A percentile compares a stretch with the other conserved stretches of the same genome.
Conservation (phyloP, 2,888 invertebrate genomes). For the Hesperia comma region DNA sequence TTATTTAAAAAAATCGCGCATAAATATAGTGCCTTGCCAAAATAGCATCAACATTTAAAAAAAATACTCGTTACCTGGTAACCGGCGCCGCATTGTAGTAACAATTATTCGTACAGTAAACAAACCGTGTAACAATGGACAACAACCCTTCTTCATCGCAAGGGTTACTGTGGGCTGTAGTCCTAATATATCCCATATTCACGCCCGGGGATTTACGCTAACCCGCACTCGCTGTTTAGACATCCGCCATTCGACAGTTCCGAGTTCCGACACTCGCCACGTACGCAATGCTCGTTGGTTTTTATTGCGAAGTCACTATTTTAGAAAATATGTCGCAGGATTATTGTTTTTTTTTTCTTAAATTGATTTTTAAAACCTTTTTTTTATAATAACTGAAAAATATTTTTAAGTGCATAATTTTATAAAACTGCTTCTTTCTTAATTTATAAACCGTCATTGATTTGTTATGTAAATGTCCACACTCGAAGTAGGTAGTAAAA, state of each 20-base stretch:
- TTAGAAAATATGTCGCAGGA: background rate
- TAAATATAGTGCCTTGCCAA: too few species aligned
- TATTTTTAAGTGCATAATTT: background rate
- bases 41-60: too few species aligned
- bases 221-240: slow-evolving; percentile 52
- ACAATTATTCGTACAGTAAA: slow-evolving; percentile 11
- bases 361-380: background rate
- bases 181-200: slow-evolving; percentile 61
- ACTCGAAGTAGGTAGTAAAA: too few species aligned
- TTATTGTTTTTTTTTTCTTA: background rate
- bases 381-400: background rate
- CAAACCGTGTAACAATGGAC: slow-evolving; percentile 48
- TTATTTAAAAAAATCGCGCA: too few species aligned
- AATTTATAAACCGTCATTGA: too few species aligned
- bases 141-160: slow-evolving; percentile 47
- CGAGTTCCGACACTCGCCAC: slow-evolving; percentile 17
- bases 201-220: slow-evolving; percentile 57
- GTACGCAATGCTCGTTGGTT: slow-evolving; percentile 54
- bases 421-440: too few species aligned
- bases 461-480: too few species aligned
- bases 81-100: slow-evolving; percentile 3
- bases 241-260: slow-evolving; percentile 49
- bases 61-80: background rate
- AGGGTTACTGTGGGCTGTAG: slow-evolving; percentile 63
- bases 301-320: slow-evolving; percentile 56